These are phyloP conservation scores for Heliconius melpomene DNA, from an alignment of 1,140 invertebrate species.

Conservation along the genomic window DNA sequence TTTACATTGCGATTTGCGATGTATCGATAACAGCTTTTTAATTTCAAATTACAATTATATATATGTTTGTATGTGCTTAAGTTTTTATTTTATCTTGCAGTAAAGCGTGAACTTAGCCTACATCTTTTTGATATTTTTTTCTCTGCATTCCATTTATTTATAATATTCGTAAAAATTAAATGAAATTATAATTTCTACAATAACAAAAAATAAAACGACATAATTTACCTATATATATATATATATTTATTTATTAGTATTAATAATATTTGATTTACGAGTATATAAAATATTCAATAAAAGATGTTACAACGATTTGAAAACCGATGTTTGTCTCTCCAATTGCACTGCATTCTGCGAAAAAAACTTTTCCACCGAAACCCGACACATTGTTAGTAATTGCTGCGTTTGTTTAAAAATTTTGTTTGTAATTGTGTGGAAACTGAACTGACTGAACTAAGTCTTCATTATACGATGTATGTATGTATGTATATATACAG, in stretches of 20 bases:
- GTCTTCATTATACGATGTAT: not conserved
- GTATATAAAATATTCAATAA: not conserved
- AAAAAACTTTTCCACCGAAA: slow-evolving; percentile 32
- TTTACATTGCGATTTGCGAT: slow-evolving; percentile 40
- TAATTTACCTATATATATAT: too few relatives aligned
- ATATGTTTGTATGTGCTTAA: not conserved
- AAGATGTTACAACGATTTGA: not conserved
- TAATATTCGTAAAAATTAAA: too few relatives aligned
- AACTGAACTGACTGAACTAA: too few relatives aligned
- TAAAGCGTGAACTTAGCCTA: too few relatives aligned
- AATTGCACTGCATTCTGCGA: slow-evolving; percentile 34
- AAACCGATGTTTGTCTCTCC: not conserved
- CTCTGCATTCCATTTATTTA: too few relatives aligned
- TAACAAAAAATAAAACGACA: not conserved
- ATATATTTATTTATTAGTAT: too few relatives aligned
- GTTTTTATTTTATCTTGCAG: too few relatives aligned
- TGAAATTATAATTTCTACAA: not conserved
- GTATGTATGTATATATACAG: not conserved
- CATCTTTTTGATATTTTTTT: too few relatives aligned
- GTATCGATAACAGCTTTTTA: slow-evolving; percentile 14
- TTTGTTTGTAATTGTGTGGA: slow-evolving; percentile 28
- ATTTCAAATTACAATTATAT: not conserved
- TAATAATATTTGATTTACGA: not conserved
- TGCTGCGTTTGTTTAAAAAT: slow-evolving; percentile 29
- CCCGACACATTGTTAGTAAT: slow-evolving; percentile 29